These are phyloP conservation scores for Heterochromis multidens DNA, from an alignment of 2,113 vertebrate genomes.

Conservation along the genomic window DNA sequence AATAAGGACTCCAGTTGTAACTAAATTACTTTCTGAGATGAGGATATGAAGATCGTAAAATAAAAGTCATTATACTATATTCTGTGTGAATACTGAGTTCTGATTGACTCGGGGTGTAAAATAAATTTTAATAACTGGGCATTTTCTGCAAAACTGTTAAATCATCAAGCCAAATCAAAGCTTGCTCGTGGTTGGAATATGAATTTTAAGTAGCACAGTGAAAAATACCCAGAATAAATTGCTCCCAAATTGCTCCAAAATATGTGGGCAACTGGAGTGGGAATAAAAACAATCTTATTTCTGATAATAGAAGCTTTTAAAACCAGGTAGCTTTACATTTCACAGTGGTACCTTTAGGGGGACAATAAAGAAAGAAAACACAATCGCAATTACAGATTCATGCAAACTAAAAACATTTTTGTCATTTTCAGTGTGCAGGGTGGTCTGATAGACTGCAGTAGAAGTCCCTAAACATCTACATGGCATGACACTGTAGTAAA, in stretches of 20 bases:
- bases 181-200: not conserved
- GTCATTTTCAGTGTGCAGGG: not conserved
- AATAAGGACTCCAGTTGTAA: conserved; percentile 25
- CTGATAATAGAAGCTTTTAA: not conserved
- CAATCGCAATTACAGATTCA: not conserved
- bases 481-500: not conserved
- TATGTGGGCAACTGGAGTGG: not conserved
- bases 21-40: conserved; percentile 26
- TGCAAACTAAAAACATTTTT: not conserved
- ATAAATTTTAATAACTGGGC: conserved; percentile 23
- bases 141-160: conserved; percentile 21
- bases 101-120: conserved; percentile 12
- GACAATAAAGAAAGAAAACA: not conserved
- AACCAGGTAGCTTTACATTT: not conserved
- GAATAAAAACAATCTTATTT: conserved; percentile 3
- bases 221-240: not conserved
- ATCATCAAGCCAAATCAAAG: conserved; percentile 15
- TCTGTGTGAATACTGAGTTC: conserved; percentile 2
- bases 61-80: conserved; percentile 24
- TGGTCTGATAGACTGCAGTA: not conserved
- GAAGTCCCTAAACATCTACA: not conserved
- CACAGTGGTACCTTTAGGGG: not conserved
- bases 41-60: conserved; percentile 25
- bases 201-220: conserved; percentile 1
- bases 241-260: not conserved